Evolutionary conservation across 2,888 invertebrate genomes (phyloP).

Genomic region (Dromius quadrimaculatus): DNA sequence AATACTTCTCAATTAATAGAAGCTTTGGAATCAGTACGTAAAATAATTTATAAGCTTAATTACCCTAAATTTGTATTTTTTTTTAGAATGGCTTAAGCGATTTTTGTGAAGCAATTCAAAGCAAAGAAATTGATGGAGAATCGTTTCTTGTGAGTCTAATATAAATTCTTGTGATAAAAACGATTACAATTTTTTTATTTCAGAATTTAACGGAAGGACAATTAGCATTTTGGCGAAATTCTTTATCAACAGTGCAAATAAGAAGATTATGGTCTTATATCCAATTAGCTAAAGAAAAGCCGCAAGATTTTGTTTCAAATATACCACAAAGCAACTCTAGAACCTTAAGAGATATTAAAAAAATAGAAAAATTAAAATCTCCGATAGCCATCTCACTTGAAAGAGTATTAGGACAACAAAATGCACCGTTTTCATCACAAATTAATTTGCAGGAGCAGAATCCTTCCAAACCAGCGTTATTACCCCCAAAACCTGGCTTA

Average conservation of each 20-base stretch:
- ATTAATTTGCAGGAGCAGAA: too few relatives aligned
- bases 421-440: slow-evolving; percentile 1
- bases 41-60: not conserved
- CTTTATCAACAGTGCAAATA: slow-evolving; percentile 42
- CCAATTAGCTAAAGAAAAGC: slow-evolving; percentile 51
- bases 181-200: slow-evolving; percentile 21
- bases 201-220: slow-evolving; percentile 55
- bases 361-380: slow-evolving; percentile 23
- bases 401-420: slow-evolving; percentile 21
- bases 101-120: slow-evolving; percentile 46
- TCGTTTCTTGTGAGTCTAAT: slow-evolving; percentile 53
- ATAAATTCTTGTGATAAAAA: not conserved
- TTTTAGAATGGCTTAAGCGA: slow-evolving; percentile 54
- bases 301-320: slow-evolving; percentile 49
- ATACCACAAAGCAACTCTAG: not conserved
- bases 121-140: slow-evolving; percentile 53
- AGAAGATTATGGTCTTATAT: slow-evolving; percentile 55
- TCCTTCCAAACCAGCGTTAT: not conserved
- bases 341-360: not conserved
- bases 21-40: slow-evolving; percentile 53
- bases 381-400: slow-evolving; percentile 4
- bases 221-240: slow-evolving; percentile 53
- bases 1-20: slow-evolving; percentile 50
- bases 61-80: not conserved
- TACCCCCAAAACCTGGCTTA: not conserved